phyloP scores from a whole-genome alignment of 2,113 vertebrate species.

The Ailurus styani region DNA sequence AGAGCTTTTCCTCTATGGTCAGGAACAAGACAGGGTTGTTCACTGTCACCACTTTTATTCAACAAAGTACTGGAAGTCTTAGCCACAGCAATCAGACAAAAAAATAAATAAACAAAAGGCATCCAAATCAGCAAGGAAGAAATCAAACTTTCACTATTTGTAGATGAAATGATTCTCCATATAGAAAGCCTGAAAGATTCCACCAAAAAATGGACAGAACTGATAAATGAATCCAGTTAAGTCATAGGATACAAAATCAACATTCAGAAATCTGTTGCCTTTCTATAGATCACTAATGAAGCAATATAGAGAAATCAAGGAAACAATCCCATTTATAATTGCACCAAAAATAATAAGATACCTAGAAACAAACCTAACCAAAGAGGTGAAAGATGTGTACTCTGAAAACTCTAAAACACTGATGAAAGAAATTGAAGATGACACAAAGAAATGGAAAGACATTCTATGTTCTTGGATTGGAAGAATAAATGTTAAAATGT shows the following conservation, averaged over 20 bases:
- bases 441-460: neutral
- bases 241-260: neutral
- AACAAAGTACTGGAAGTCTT: neutral
- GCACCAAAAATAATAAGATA: too few species aligned
- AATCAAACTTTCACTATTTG: neutral
- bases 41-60: neutral
- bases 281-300: neutral
- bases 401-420: too few species aligned
- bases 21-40: neutral
- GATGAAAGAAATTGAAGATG: neutral
- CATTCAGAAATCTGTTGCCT: neutral
- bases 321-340: neutral
- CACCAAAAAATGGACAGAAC: neutral
- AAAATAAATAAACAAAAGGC: neutral
- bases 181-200: neutral
- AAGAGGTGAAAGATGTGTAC: too few species aligned
- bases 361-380: too few species aligned
- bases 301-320: neutral
- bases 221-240: neutral
- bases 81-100: neutral
- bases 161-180: neutral
- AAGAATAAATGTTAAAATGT: neutral
- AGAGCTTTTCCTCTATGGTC: neutral
- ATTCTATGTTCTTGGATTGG: neutral
- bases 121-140: neutral